These are phyloP conservation scores for Aphis gossypii DNA, from an alignment of 1,140 invertebrate genomes.

Conservation along the genomic window DNA sequence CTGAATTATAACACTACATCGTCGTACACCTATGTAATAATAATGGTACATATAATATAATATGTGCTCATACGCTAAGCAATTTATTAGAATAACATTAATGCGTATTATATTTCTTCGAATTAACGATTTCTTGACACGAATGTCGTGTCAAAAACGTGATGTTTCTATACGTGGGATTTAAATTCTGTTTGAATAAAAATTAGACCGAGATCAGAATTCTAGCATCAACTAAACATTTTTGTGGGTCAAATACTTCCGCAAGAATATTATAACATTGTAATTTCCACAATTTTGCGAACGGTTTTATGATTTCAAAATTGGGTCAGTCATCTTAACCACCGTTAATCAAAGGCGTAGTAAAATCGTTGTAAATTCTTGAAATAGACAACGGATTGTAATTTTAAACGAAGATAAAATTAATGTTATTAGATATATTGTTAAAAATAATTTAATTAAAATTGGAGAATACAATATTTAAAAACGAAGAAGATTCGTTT, in stretches of 20 bases:
- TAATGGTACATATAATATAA: neutral
- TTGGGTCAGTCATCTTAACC: neutral
- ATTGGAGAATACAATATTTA: neutral
- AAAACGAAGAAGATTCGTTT: neutral
- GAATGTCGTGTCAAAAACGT: neutral
- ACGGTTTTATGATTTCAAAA: neutral
- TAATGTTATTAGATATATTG: neutral
- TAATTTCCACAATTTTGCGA: neutral
- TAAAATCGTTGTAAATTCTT: neutral
- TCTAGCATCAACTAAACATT: neutral
- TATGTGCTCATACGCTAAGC: too few species aligned
- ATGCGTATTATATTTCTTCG: neutral
- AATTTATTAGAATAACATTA: neutral
- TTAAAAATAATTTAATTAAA: neutral
- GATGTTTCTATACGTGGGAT: neutral
- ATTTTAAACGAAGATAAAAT: neutral
- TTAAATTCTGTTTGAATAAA: neutral
- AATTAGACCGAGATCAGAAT: neutral
- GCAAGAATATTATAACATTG: neutral
- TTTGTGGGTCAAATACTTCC: neutral
- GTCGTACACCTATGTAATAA: neutral
- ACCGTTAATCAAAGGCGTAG: neutral
- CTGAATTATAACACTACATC: neutral
- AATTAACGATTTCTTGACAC: neutral
- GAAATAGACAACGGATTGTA: neutral